Base-by-base conservation (phyloP, 2,888 invertebrate species). In the Gymnocheta viridis region DNA sequence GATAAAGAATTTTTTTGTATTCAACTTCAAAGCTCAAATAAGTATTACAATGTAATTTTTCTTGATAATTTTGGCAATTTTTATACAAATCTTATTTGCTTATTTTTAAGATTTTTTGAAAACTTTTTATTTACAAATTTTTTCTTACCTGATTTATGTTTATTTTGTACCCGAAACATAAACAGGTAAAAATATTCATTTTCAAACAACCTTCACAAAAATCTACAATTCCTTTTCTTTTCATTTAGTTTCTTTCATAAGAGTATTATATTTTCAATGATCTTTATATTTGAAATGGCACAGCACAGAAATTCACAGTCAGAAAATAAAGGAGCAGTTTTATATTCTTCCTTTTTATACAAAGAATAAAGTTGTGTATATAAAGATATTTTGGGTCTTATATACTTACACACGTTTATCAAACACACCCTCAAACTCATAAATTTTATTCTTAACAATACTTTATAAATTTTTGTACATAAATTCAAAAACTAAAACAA, bases 401-500 rank as follows among this genome's bases (percentile, higher is more conserved):
- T 58, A 24, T 14, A 66, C 6, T 14, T 47, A 41, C 47, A 56
- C 38, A 54, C 66, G 76, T 70, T 76, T 69, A 47, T 67, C 47
- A 69, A 81, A 73, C 81, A 81, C 84, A 81, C 84, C 84, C 77
- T 84, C 81, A 84, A 81, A 76, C 73, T 38, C 60, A 77, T 84
- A 77, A 84, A 81, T 84, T 73, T 69, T 56, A 56, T 67, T 73
- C 73, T 82, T 35, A 78, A 78, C 78, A 82, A 77, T 76, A 67
- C 64, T 32, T 70, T 69, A 56, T 58, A 47, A 7, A 12, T 17
- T 24, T 51, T 66, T 35, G 49, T 47, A 51, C 41, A 51, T 44
- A 77, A 47, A 58, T 54, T 51, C 19, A 22, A 54, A 44, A 41
- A 64, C 17, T 9, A 51, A 62, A 60, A n/a, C 1, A 49, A 12